Percentiles rank a stretch among this genome's conserved stretches.
Evolutionary conservation across 2,113 vertebrate genomes (phyloP).

Genomic region (Corythoichthys intestinalis): DNA sequence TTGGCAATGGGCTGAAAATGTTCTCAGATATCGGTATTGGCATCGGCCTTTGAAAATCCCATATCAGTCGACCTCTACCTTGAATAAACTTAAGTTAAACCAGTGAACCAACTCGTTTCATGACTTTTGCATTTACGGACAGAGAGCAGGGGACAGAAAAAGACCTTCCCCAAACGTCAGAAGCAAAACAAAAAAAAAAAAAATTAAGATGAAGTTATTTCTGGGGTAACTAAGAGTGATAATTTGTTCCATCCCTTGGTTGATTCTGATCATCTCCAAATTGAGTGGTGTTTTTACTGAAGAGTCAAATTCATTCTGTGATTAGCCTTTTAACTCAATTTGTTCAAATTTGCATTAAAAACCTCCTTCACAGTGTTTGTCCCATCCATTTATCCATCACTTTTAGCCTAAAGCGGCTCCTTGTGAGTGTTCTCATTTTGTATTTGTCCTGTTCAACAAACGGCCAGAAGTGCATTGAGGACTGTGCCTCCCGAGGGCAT

Average conservation of each 20-base stretch:
- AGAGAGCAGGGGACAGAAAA: neutral
- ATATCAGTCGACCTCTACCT: too few species aligned
- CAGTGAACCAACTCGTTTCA: neutral
- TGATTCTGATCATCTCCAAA: neutral
- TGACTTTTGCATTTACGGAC: neutral
- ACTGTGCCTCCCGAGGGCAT: too few species aligned
- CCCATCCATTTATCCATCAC: too few species aligned
- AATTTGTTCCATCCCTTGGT: neutral
- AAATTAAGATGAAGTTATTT: neutral
- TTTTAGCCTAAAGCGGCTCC: too few species aligned
- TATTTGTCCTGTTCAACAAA: too few species aligned
- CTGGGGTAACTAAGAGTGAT: neutral
- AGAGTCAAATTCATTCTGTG: neutral
- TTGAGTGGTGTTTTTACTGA: too few species aligned
- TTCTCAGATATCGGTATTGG: too few species aligned
- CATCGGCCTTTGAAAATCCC: too few species aligned
- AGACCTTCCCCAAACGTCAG: neutral
- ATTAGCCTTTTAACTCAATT: neutral
- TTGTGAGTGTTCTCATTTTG: too few species aligned
- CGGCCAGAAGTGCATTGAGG: too few species aligned
- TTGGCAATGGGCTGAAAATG: too few species aligned
- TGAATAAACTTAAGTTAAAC: neutral
- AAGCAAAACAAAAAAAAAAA: neutral
- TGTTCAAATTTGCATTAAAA: neutral
- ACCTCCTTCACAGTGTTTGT: too few species aligned